Base-by-base conservation (phyloP, 2,888 invertebrate species). In the Acheta domesticus region DNA sequence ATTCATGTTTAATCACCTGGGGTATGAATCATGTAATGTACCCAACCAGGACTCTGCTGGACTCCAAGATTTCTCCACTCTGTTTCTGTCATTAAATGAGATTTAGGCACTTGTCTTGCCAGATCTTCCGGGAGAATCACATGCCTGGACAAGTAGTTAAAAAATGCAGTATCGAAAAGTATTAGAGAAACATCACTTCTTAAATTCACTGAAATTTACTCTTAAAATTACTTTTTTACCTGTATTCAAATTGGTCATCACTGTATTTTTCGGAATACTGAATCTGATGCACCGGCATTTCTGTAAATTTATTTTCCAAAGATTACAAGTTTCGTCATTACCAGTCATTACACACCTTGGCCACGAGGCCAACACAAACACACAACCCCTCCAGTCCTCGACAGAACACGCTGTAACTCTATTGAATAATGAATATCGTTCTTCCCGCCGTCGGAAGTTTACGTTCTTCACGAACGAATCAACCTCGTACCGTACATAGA, bases 1-100 rank as follows among this genome's bases (percentile, higher is more conserved):
- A n/a, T 5, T 62, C 16, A 62, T n/a, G n/a, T 19, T 75, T 36
- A 77, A 11, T 74, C 85, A 90, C 90, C 91, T 74, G 97, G 97
- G 23, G 92, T 92, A 86, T 98, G 97, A 83, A 96, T 91, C 96
- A 96, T 94, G 86, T 95, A 96, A 87, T 96, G 95, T 2, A 94
- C 90, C 94, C 94, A 95, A 77, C 94, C 94, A 0, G 96, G 96
- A 85, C 96, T 96, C 86, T 97, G 97, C 86, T 97, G 96, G 0
- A 98, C 96, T 0, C 97, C 97, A 1, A 98, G 90, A 87, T 96
- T 95, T 81, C 97, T 90, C 97, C 98, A 98, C 87, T 98, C 97
- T 0, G 94, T 93, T 88, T 98, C 98, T 0, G 95, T 93, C 96
- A 98, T 96, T 77, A 97, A 88, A 85, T 97, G 97, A 0, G 93